These are phyloP conservation scores for Bilobella aurantiaca DNA, from an alignment of 1,140 invertebrate species.

Conservation along the genomic window DNA sequence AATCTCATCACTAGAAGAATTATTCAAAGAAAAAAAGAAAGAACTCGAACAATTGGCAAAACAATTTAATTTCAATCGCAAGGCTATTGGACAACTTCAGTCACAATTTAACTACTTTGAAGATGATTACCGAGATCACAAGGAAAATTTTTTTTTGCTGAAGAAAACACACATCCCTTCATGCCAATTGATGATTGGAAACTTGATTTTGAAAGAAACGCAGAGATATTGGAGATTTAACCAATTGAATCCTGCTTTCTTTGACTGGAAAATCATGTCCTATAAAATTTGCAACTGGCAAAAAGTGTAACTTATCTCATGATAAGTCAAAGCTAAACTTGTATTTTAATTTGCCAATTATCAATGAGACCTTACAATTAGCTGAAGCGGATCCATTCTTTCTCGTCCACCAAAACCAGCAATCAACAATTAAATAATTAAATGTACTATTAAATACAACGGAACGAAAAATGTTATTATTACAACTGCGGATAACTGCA, in stretches of 20 bases:
- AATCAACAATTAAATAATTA: background rate
- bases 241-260: background rate
- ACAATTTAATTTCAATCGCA: no score
- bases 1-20: no score
- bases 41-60: no score
- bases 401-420: background rate
- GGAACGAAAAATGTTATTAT: slow-evolving; percentile 11
- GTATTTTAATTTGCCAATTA: slow-evolving; percentile 9
- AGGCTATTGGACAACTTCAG: no score
- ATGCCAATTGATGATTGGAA: background rate
- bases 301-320: background rate
- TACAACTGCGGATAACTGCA: background rate
- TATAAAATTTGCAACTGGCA: background rate
- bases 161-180: slow-evolving; percentile 3
- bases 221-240: background rate
- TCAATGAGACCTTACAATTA: background rate
- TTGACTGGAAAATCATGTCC: slow-evolving; percentile 15
- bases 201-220: background rate
- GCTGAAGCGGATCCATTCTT: slow-evolving; percentile 18
- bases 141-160: slow-evolving; percentile 2
- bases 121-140: background rate
- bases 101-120: no score
- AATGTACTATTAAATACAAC: slow-evolving; percentile 7
- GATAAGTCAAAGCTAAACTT: background rate
- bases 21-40: no score